phyloP scores from a whole-genome alignment of 2,888 invertebrate species.

The Amphipoea lucens region DNA sequence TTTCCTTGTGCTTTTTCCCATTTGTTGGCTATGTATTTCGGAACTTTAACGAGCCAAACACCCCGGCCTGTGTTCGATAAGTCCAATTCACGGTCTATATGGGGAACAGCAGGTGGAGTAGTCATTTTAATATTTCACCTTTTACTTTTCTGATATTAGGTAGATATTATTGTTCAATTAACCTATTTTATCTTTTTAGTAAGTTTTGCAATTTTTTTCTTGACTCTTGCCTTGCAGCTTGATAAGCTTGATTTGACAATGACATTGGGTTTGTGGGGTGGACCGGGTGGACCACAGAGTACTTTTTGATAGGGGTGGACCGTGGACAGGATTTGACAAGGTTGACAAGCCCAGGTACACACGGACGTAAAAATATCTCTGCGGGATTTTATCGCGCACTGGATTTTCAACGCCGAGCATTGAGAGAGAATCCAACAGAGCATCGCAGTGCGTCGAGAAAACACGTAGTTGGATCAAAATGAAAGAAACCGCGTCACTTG shows the following conservation, averaged over 20 bases:
- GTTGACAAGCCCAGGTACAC: too few relatives aligned
- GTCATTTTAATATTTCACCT: constrained; percentile 63
- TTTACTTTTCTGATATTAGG: neutral
- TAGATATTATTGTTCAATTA: neutral
- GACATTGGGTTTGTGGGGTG: too few relatives aligned
- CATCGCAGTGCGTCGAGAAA: too few relatives aligned
- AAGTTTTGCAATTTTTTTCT: neutral
- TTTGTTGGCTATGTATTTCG: constrained; percentile 98
- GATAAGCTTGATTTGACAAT: neutral
- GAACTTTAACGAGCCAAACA: constrained; percentile 99
- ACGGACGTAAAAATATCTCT: too few relatives aligned
- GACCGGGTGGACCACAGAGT: too few relatives aligned
- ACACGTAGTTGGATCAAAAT: too few relatives aligned
- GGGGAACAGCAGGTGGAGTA: constrained; percentile 80
- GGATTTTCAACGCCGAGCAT: too few relatives aligned
- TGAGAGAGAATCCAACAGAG: too few relatives aligned
- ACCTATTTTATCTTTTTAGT: neutral
- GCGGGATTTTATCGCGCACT: too few relatives aligned
- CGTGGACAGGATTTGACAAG: too few relatives aligned
- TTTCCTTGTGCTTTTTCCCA: constrained; percentile 98
- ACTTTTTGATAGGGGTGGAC: too few relatives aligned
- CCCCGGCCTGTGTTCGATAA: constrained; percentile 96
- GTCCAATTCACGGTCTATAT: constrained; percentile 95
- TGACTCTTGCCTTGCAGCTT: neutral
- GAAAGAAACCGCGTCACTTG: too few relatives aligned